These are phyloP conservation scores for Sinodicranocentrus sp. DNA, from an alignment of 2,888 invertebrate species.

Conservation along the genomic window DNA sequence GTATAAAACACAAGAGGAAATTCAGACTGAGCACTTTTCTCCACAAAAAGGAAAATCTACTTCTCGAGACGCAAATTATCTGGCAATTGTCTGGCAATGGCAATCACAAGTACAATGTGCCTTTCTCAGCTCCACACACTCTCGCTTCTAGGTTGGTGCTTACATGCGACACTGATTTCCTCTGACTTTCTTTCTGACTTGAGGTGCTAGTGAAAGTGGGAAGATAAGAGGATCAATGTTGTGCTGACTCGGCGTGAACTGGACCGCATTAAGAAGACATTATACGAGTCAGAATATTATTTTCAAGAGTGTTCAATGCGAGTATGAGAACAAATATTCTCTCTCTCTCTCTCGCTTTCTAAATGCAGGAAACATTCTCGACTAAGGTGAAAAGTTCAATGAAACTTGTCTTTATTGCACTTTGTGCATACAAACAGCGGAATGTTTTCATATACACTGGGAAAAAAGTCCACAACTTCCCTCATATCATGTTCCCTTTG, in stretches of 20 bases:
- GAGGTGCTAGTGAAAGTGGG: not conserved
- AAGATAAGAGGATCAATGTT: constrained; percentile 62
- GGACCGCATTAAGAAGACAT: constrained; percentile 44
- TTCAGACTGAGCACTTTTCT: too few species aligned
- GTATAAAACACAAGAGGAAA: too few species aligned
- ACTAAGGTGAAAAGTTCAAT: constrained; percentile 32
- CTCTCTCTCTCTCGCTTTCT: not conserved
- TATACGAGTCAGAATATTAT: constrained; percentile 3
- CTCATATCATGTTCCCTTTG: not conserved
- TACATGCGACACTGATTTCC: constrained; percentile 5
- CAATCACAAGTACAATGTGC: not conserved
- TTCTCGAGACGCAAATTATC: too few species aligned
- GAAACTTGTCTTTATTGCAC: constrained; percentile 21
- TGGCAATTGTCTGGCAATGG: not conserved
- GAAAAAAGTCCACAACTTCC: not conserved
- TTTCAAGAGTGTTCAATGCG: constrained; percentile 27
- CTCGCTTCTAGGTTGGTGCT: not conserved
- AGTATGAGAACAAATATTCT: constrained; percentile 12
- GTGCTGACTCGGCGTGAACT: constrained; percentile 39
- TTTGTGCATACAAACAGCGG: not conserved
- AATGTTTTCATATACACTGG: not conserved
- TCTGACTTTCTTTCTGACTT: too few species aligned
- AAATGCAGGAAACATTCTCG: not conserved
- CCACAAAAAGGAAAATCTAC: too few species aligned
- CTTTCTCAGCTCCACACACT: not conserved